These are phyloP conservation scores for Drosophila parabipectinata DNA, from an alignment of 1,140 invertebrate species.

Conservation along the genomic window DNA sequence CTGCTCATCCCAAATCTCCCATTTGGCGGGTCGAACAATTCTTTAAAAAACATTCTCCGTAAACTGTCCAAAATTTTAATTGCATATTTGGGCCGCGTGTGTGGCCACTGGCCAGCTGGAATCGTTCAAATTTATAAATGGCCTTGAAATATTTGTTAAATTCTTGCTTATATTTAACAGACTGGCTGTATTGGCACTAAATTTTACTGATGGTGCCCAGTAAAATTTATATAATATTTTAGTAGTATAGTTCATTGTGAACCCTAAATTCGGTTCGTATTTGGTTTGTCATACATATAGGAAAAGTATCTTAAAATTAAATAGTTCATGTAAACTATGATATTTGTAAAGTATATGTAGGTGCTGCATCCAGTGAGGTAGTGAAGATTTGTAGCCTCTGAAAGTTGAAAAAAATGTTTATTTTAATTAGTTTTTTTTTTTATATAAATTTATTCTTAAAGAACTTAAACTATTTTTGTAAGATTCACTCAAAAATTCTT, in stretches of 20 bases:
- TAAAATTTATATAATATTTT: slow-evolving; percentile 20
- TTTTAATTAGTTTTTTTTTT: too few relatives aligned
- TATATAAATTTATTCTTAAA: too few relatives aligned
- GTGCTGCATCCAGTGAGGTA: slow-evolving; percentile 29
- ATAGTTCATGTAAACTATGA: slow-evolving; percentile 2
- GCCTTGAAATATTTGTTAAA: slow-evolving; percentile 6
- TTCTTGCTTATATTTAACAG: slow-evolving; percentile 42
- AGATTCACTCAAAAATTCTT: too few relatives aligned
- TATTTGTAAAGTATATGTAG: slow-evolving; percentile 2
- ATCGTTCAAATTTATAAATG: slow-evolving; percentile 4
- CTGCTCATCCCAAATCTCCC: not conserved
- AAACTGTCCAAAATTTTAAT: slow-evolving; percentile 36
- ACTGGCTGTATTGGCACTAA: slow-evolving; percentile 28
- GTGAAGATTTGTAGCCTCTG: slow-evolving; percentile 6
- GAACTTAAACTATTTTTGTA: too few relatives aligned
- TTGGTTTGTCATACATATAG: slow-evolving; percentile 2
- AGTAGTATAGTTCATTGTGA: slow-evolving; percentile 1
- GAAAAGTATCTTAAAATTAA: not conserved
- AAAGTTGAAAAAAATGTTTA: not conserved
- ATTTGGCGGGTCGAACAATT: slow-evolving; percentile 15
- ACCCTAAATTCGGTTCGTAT: slow-evolving; percentile 1
- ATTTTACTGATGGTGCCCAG: slow-evolving; percentile 15
- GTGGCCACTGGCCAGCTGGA: slow-evolving; percentile 20
- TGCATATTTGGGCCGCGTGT: slow-evolving; percentile 11
- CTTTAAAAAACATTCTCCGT: slow-evolving; percentile 11